Percentiles rank a stretch among this genome's conserved stretches.
These are phyloP conservation scores for Typhlichthys subterraneus DNA, from an alignment of 2,797 vertebrate species.

Conservation along the genomic window DNA sequence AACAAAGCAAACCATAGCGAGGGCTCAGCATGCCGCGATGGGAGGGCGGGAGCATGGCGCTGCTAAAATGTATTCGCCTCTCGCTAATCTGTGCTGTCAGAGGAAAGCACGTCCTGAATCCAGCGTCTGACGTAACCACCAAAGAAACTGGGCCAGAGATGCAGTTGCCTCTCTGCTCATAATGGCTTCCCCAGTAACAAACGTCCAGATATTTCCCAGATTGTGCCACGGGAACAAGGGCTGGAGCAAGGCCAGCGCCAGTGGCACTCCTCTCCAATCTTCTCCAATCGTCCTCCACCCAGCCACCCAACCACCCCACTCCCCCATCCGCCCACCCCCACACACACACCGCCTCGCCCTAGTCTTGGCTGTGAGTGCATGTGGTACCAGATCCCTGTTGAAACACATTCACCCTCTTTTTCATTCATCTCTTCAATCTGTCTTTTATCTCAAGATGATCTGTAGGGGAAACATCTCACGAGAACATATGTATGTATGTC, in stretches of 20 bases:
- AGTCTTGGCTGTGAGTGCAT: slow-evolving; percentile 24
- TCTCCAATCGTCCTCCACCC: slow-evolving; percentile 15
- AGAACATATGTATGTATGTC: background rate
- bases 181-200: too few relatives aligned
- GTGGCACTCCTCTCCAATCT: too few relatives aligned
- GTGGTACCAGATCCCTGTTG: slow-evolving; percentile 23
- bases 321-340: slow-evolving; percentile 1
- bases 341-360: slow-evolving; percentile 16
- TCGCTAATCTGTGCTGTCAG: slow-evolving; percentile 69
- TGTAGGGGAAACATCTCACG: slow-evolving; percentile 13
- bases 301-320: slow-evolving; percentile 5
- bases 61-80: slow-evolving; percentile 56
- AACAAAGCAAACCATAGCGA: slow-evolving; percentile 46
- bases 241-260: too few relatives aligned
- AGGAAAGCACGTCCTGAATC: slow-evolving; percentile 60
- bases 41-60: slow-evolving; percentile 32
- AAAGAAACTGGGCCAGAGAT: too few relatives aligned
- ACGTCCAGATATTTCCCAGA: slow-evolving; percentile 36
- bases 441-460: slow-evolving; percentile 13
- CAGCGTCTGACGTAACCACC: too few relatives aligned
- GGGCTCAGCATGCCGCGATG: slow-evolving; percentile 44
- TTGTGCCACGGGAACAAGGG: slow-evolving; percentile 14
- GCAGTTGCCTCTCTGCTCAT: too few relatives aligned
- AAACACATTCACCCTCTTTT: slow-evolving; percentile 23
- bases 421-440: slow-evolving; percentile 25